Evolutionary conservation across 2,797 vertebrate genomes (phyloP).

Genomic region (Salmo trutta): DNA sequence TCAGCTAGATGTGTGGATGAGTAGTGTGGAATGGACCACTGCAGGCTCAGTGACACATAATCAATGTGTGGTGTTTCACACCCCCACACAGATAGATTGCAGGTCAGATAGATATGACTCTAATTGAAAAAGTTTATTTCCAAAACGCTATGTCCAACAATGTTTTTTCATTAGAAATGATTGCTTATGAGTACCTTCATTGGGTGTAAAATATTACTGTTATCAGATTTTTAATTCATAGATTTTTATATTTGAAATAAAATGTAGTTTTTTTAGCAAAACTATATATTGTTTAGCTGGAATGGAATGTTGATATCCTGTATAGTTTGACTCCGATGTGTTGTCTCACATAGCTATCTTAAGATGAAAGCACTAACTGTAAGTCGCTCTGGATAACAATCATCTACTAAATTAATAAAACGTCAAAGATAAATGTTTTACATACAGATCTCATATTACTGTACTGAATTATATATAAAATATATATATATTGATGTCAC

Average conservation of each 20-base stretch:
- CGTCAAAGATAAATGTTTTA: no score
- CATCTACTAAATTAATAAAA: no score
- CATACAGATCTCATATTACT: no score
- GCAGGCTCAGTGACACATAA: neutral
- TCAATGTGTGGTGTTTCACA: neutral
- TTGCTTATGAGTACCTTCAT: no score
- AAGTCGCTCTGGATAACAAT: no score
- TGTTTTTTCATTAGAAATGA: no score
- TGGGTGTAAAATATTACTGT: no score
- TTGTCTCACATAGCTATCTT: neutral
- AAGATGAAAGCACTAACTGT: no score
- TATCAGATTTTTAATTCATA: neutral
- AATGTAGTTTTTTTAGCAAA: neutral
- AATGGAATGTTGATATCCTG: neutral
- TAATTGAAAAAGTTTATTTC: neutral
- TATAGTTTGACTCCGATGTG: neutral
- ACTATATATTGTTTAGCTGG: neutral
- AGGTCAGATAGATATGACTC: neutral
- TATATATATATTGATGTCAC: no score
- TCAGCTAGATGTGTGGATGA: neutral
- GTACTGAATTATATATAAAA: no score
- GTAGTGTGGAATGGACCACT: neutral
- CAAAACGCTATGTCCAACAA: no score
- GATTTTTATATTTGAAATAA: neutral
- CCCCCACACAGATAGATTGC: neutral